A percentile compares a stretch with the other conserved stretches of the same genome.
Evolutionary conservation across 2,888 invertebrate species (phyloP).

Genomic region (Nemotelus nigrinus): DNA sequence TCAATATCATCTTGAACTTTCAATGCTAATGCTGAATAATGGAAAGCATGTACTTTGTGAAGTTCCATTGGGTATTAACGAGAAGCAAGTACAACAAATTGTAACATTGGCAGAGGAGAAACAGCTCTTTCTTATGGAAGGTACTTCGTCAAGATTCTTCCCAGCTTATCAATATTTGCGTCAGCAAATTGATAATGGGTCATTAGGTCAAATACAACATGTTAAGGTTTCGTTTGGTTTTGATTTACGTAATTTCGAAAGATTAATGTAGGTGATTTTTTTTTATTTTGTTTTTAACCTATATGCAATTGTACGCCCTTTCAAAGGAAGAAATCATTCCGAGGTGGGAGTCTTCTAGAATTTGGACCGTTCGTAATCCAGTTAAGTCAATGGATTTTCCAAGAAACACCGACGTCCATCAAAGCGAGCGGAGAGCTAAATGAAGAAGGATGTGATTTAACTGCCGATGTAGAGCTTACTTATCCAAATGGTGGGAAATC

Average conservation of each 20-base stretch:
- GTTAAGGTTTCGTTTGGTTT: conserved; percentile 78
- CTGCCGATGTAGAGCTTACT: conserved; percentile 58
- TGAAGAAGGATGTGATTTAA: conserved; percentile 75
- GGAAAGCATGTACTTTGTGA: conserved; percentile 92
- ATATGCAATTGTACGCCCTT: not conserved
- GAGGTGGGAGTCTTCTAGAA: conserved; percentile 82
- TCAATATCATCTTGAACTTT: conserved; percentile 76
- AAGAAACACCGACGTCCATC: conserved; percentile 75
- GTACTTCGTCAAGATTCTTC: conserved; percentile 87
- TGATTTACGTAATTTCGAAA: conserved; percentile 66
- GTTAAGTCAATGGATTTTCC: conserved; percentile 75
- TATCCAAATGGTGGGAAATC: conserved; percentile 59
- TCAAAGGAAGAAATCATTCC: conserved; percentile 73
- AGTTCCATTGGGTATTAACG: conserved; percentile 86
- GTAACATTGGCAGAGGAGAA: conserved; percentile 75
- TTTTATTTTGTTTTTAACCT: no score
- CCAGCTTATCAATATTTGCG: conserved; percentile 78
- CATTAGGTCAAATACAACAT: conserved; percentile 76
- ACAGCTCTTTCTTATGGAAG: conserved; percentile 86
- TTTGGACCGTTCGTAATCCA: conserved; percentile 82
- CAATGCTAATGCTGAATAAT: conserved; percentile 78
- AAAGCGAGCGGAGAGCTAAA: conserved; percentile 76
- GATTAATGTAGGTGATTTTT: conserved; percentile 66
- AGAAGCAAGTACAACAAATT: conserved; percentile 76
- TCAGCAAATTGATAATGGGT: conserved; percentile 72